Percentiles rank a stretch among this genome's conserved stretches.
Conservation (phyloP, 2,797 vertebrate species). For the Enteromius mattozi region DNA sequence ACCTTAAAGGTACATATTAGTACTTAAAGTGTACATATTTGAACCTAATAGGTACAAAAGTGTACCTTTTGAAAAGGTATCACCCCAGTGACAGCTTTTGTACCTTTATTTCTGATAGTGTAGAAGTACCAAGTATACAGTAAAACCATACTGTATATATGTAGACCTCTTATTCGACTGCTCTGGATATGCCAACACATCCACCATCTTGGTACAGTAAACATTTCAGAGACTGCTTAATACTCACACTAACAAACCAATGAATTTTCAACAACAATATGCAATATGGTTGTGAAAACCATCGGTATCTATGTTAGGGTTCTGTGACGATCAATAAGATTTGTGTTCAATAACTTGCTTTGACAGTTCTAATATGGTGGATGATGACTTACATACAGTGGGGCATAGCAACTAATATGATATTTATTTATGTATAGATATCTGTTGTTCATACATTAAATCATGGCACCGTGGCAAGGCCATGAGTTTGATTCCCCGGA, state of each 20-base stretch:
- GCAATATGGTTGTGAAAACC: not conserved
- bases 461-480: not conserved
- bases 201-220: not conserved
- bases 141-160: not conserved
- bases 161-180: not conserved
- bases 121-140: not conserved
- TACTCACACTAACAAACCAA: not conserved
- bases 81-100: no score
- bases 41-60: no score
- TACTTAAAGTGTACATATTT: no score
- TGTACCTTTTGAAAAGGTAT: no score
- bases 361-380: not conserved
- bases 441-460: not conserved
- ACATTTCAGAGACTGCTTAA: not conserved
- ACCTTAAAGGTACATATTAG: no score
- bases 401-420: not conserved
- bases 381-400: not conserved
- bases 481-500: not conserved
- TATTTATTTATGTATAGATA: not conserved
- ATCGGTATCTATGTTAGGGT: not conserved
- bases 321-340: not conserved
- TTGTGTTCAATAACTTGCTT: not conserved
- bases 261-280: not conserved
- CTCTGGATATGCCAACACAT: not conserved
- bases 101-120: no score